Base-by-base conservation (phyloP, 2,888 invertebrate species). In the Orchesella flavescens region DNA sequence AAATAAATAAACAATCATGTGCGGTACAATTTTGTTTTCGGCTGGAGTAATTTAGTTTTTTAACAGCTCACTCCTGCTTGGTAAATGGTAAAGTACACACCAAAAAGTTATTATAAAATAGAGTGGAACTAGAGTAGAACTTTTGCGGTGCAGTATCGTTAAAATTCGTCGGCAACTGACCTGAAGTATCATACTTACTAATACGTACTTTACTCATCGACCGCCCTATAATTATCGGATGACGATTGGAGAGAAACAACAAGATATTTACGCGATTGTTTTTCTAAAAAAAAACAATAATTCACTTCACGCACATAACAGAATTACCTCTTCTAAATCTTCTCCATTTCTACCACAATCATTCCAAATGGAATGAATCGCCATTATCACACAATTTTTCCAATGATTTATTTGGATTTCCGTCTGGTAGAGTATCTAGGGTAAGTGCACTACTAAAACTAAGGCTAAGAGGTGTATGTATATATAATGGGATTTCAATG, bases 321-420 rank as follows among this genome's bases (percentile, higher is more conserved):
- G 19, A 57, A 57, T 57, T 53, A 53, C 53, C n/a, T 17, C 3
- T 34, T 17, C 3, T 34, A 34, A 57, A n/a, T 19, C 10, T 57
- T 17, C 17, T 57, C 57, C 57, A 10, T n/a, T 7, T 10, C 55
- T n/a, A 57, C n/a, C 17, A 17, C 10, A 57, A 57, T 19, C 57
- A 57, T 10, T n/a, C 34, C 34, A 34, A 34, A 34, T 34, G 34
- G 34, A 34, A 34, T 34, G 34, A 61, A 63, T 65, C 65, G 19
- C 44, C n/a, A 57, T n/a, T 57, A 57, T n/a, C 57, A 57, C 9
- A 17, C 65, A 65, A 13, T n/a, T 65, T 65, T 65, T 43, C 44
- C 44, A 43, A 24, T 34, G 65, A 65, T 65, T 65, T 34, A n/a
- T 65, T n/a, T 43, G n/a, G 19, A 43, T 65, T 34, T 65, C 65